Evolutionary conservation across 2,888 invertebrate species (phyloP), one percentile per base, ranked within the genome.

Genomic region (Tiliacea aurago): DNA sequence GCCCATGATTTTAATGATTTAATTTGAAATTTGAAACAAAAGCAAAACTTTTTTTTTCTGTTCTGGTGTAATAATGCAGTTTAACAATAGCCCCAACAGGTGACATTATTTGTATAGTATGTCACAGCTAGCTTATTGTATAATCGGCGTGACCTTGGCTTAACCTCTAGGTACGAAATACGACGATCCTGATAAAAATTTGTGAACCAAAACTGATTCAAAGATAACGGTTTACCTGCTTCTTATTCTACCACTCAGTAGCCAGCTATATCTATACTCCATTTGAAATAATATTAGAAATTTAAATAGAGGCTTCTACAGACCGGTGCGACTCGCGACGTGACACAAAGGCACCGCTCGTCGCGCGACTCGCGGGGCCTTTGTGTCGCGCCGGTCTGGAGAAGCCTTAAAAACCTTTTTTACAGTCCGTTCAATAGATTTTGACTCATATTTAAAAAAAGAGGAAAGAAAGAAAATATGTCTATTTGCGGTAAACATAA

Each of bases 131-230:
- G 33, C 15, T 4, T 28, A 51, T 45, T 58, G 49, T 56, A 23
- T 37, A 43, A 49, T 45, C 13, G 5, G 41, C 13, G 20, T 18
- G 47, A 23, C 59, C 77, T 76, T 69, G 47, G 15, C 18, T 6
- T 56, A 76, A 37, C 55, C 70, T 70, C 6, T 41, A 4, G 37
- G 13, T 9, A 49, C n/a, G 13, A n/a, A 45, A 70, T 20, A 6
- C 9, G n/a, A 45, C 62, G 5, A 56, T 63, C 56, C 56, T 45
- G 56, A 63, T 61, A 23, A 68, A 15, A n/a, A 18, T 15, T 13
- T 33, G 18, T 23, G 18, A 23, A 43, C 18, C 15, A 37, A 61
- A 43, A 23, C 10, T 62, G 41, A 62, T 43, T 18, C 18, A 62
- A 23, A 43, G 23, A n/a, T n/a, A 41, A 33, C 33, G 58, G 15